A percentile compares a stretch with the other conserved stretches of the same genome.
phyloP scores from a whole-genome alignment of 2,888 invertebrate genomes.

The Buathra laborator region DNA sequence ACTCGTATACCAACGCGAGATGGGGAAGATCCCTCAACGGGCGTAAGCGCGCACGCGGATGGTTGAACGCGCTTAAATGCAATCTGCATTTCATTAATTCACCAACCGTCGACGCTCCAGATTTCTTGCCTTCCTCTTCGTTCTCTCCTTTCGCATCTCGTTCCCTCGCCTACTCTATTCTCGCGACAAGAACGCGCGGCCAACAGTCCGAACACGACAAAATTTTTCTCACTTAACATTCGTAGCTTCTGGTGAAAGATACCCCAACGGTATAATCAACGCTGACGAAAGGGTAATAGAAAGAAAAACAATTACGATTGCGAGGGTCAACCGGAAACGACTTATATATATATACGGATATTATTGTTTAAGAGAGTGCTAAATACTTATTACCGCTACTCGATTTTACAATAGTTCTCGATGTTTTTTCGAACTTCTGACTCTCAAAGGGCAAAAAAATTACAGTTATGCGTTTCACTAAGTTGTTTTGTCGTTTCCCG shows the following conservation, averaged over 20 bases:
- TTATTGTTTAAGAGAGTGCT: too few relatives aligned
- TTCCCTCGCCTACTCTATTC: slow-evolving; percentile 41
- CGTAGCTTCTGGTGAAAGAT: not conserved
- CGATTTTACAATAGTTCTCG: too few relatives aligned
- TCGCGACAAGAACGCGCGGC: slow-evolving; percentile 30
- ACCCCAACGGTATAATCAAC: not conserved
- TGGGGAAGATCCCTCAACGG: slow-evolving; percentile 69
- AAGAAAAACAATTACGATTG: not conserved
- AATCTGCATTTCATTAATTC: slow-evolving; percentile 82
- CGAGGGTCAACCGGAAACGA: too few relatives aligned
- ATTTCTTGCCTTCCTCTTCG: slow-evolving; percentile 62
- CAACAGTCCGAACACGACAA: not conserved
- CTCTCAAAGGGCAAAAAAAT: too few relatives aligned
- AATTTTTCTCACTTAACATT: slow-evolving; percentile 15
- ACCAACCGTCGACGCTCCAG: slow-evolving; percentile 73
- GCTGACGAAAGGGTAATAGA: not conserved
- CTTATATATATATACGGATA: too few relatives aligned
- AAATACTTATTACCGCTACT: too few relatives aligned
- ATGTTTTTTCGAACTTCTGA: too few relatives aligned
- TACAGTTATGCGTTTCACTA: too few relatives aligned
- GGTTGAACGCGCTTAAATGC: slow-evolving; percentile 79
- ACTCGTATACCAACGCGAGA: slow-evolving; percentile 70
- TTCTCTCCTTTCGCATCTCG: slow-evolving; percentile 36
- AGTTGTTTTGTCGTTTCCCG: too few relatives aligned
- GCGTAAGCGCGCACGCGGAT: slow-evolving; percentile 70